Base-by-base conservation (phyloP, 92 coral and sea anemone species). In the Ricordea florida region DNA sequence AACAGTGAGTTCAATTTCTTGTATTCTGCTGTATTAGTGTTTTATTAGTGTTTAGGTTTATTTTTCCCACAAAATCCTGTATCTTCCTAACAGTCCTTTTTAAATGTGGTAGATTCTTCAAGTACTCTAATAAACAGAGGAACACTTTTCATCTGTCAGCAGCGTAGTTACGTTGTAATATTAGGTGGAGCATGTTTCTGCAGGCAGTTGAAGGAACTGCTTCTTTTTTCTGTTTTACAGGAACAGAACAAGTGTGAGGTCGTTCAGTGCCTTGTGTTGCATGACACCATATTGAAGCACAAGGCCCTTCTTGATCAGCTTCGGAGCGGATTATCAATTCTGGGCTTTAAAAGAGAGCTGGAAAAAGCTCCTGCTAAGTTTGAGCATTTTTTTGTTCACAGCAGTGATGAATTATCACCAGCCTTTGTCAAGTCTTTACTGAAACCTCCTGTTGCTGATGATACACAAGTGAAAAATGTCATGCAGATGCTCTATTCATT, bases 331-430 rank as follows among this genome's bases (percentile, higher is more conserved):
- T 50, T 75, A 25, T 65, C 79, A 37, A 76, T 63, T 18, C 84
- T 71, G 10, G 85, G 77, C 29, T 59, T 78, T 7, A 50, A 59
- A 27, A 33, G 25, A 53, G 82, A 85, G 65, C 56, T 79, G 37
- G 82, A 72, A 57, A 71, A 72, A 71, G 53, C 68, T 51, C 90
- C 90, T 14, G 63, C 33, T 30, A 38, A 33, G 69, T 79, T 79
- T 79, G 86, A 85, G 55, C 81, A 69, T 51, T 56, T 62, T n/a
- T 85, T 85, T 72, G 86, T 85, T 35, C 74, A 48, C 58, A 58
- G 49, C 47, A 47, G 48, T 32, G 63, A 68, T 48, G 79, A 68
- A 34, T 31, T 83, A 4, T 23, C 84, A 57, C 24, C 62, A 41
- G 79, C 71, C 42, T 79, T 15, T 26, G 65, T 78, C 4, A 85